phyloP scores from a whole-genome alignment of 2,888 invertebrate genomes.

The Nasonovia ribisnigri region DNA sequence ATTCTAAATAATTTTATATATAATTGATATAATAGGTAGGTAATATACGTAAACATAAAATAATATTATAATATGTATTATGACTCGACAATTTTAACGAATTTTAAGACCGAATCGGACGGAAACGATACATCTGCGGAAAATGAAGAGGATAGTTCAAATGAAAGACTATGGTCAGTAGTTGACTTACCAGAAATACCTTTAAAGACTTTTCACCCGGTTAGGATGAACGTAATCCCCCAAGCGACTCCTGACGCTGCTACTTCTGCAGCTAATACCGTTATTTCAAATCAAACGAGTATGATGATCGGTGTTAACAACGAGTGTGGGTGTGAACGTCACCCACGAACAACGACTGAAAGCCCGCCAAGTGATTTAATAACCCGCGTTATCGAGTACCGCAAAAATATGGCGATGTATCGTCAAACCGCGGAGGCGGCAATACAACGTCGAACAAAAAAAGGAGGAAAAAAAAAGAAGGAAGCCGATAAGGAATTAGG shows the following conservation, averaged over 20 bases:
- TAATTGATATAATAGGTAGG: background rate
- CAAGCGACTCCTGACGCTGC: background rate
- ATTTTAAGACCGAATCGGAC: background rate
- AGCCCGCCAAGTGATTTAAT: background rate
- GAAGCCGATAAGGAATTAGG: background rate
- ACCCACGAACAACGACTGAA: background rate
- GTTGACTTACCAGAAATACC: background rate
- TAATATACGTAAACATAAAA: background rate
- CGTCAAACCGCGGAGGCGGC: background rate
- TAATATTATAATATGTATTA: background rate
- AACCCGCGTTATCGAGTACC: background rate
- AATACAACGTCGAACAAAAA: background rate
- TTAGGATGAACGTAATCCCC: background rate
- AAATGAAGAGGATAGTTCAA: rapidly evolving
- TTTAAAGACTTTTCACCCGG: background rate
- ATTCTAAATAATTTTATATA: background rate
- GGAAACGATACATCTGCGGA: too few relatives aligned
- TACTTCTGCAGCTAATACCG: background rate
- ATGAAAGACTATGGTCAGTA: background rate
- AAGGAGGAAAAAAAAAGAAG: background rate
- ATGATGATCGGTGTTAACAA: background rate
- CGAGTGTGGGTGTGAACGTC: background rate
- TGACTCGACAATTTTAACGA: background rate
- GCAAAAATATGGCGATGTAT: background rate
- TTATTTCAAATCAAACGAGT: background rate